A percentile compares a stretch with the other conserved stretches of the same genome.
These are phyloP conservation scores for Lasioglossum zephyrum DNA, from an alignment of 2,888 invertebrate species.

Conservation along the genomic window DNA sequence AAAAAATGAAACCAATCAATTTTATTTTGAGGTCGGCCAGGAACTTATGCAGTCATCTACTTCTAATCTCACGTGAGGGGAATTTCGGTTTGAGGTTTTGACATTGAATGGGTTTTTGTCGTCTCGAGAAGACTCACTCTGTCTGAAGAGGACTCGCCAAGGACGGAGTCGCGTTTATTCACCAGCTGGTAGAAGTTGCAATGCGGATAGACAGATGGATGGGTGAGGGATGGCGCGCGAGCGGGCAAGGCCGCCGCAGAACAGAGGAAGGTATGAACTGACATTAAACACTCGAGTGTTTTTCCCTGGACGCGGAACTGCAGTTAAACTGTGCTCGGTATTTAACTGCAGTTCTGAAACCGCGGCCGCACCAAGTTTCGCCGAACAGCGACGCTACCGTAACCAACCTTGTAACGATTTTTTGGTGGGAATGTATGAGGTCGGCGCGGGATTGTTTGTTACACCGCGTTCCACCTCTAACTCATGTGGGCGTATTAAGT, in stretches of 20 bases:
- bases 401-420: conserved; percentile 10
- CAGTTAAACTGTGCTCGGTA: conserved; percentile 40
- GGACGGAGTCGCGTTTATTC: conserved; percentile 41
- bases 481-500: background rate
- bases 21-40: too few species aligned
- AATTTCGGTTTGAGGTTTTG: too few species aligned
- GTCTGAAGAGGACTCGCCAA: conserved; percentile 49
- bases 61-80: too few species aligned
- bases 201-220: conserved; percentile 38
- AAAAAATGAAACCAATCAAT: too few species aligned
- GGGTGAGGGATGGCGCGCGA: conserved; percentile 2
- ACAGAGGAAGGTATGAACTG: conserved; percentile 5
- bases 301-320: conserved; percentile 25
- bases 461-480: background rate
- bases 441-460: conserved; percentile 6
- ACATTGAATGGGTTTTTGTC: background rate
- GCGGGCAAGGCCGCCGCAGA: conserved; percentile 13
- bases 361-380: conserved; percentile 12
- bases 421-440: conserved; percentile 11
- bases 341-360: conserved; percentile 47
- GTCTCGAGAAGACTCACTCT: background rate
- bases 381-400: background rate
- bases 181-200: conserved; percentile 40
- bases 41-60: too few species aligned
- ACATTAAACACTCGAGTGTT: conserved; percentile 43